Percentiles rank a stretch among this genome's conserved stretches.
phyloP scores from a whole-genome alignment of 2,113 vertebrate species.

The Xiphophorus maculatus region DNA sequence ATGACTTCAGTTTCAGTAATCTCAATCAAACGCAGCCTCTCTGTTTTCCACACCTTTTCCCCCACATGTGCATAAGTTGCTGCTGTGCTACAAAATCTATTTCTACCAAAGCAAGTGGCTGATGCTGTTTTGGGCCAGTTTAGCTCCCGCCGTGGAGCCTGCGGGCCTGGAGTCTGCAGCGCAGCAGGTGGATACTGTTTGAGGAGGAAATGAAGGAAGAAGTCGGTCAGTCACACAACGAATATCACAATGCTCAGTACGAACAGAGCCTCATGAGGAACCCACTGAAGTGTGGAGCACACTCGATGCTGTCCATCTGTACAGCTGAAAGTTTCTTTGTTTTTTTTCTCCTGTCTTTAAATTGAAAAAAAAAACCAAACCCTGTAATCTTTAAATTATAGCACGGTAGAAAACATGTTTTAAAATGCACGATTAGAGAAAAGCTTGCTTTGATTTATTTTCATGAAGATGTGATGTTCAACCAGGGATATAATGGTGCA shows the following conservation, averaged over 20 bases:
- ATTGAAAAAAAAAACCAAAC: neutral
- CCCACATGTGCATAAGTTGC: neutral
- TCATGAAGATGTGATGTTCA: too few species aligned
- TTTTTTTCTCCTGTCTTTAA: neutral
- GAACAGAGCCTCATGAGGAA: conserved; percentile 17
- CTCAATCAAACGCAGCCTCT: neutral
- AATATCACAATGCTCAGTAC: conserved; percentile 30
- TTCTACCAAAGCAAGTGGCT: conserved; percentile 27
- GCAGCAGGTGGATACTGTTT: conserved; percentile 43
- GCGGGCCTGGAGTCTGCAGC: conserved; percentile 29
- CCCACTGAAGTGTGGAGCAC: neutral
- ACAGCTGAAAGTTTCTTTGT: neutral
- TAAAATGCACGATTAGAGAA: neutral
- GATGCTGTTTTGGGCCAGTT: conserved; percentile 32
- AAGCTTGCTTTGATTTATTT: too few species aligned
- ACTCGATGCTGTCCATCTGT: neutral
- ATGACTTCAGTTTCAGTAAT: neutral
- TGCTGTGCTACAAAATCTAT: neutral
- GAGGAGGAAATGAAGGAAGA: conserved; percentile 38
- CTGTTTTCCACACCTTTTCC: neutral
- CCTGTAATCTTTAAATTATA: neutral
- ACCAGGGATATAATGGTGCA: too few species aligned
- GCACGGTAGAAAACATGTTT: neutral
- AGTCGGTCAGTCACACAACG: conserved; percentile 19
- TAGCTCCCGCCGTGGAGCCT: neutral